phyloP scores from a whole-genome alignment of 2,797 vertebrate genomes.

The Emys orbicularis region DNA sequence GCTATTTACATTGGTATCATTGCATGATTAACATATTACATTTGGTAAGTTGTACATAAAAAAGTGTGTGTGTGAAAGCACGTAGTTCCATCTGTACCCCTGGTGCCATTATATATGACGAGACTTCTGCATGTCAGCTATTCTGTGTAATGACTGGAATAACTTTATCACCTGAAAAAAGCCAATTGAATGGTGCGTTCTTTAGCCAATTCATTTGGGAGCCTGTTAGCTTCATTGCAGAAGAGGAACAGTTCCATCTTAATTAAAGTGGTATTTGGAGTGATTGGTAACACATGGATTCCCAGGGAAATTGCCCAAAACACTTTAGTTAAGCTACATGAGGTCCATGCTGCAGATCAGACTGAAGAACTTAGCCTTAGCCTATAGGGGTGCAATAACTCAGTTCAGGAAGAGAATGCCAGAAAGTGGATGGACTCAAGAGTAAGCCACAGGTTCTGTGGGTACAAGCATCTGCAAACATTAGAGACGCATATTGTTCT shows the following conservation, averaged over 20 bases:
- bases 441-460: neutral
- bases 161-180: neutral
- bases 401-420: neutral
- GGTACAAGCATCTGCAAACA: neutral
- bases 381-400: neutral
- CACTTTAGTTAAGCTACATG: neutral
- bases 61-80: rapidly evolving
- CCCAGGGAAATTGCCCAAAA: neutral
- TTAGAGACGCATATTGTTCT: neutral
- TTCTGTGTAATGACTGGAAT: neutral
- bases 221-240: neutral
- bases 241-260: neutral
- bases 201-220: neutral
- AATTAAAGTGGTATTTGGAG: neutral
- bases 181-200: neutral
- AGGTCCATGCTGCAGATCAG: neutral
- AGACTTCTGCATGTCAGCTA: neutral
- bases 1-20: neutral
- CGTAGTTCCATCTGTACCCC: neutral
- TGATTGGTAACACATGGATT: neutral
- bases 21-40: neutral
- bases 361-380: neutral
- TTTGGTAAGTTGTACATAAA: neutral
- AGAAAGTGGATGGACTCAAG: neutral
- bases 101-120: neutral